Conservation (phyloP, 2,797 vertebrate genomes). For the Poeciliopsis presidionis region DNA sequence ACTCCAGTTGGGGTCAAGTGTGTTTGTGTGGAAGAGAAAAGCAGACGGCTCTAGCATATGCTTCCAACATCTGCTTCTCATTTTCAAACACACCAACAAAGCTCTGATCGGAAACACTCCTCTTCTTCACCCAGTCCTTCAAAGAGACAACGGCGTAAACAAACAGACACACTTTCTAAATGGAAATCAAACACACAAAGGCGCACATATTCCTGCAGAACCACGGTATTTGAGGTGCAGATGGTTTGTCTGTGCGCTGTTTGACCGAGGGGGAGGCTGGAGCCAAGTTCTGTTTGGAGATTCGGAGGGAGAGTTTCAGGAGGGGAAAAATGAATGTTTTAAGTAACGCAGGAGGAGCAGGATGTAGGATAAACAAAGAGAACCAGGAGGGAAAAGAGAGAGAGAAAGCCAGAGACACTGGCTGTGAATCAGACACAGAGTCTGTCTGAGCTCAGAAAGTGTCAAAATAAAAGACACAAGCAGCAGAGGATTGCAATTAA, state of each 20-base stretch:
- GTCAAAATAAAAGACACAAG: constrained; percentile 39
- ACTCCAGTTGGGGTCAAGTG: constrained; percentile 50
- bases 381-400: constrained; percentile 41
- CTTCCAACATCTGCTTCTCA: constrained; percentile 79
- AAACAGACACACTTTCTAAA: constrained; percentile 42
- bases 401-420: constrained; percentile 34
- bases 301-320: constrained; percentile 27
- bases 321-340: constrained; percentile 43
- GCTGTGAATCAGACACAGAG: constrained; percentile 56
- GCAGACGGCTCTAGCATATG: constrained; percentile 53
- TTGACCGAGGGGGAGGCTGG: constrained; percentile 21
- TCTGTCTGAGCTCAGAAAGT: constrained; percentile 29
- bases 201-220: constrained; percentile 35
- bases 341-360: constrained; percentile 31
- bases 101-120: constrained; percentile 74
- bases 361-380: constrained; percentile 49
- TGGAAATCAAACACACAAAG: constrained; percentile 40
- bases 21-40: constrained; percentile 60
- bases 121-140: constrained; percentile 56
- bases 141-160: constrained; percentile 54
- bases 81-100: constrained; percentile 65
- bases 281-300: constrained; percentile 36
- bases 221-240: constrained; percentile 46
- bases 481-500: constrained; percentile 26
- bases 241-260: constrained; percentile 36